These are phyloP conservation scores for Pocillopora grandis DNA, from an alignment of 92 coral and sea anemone species.

Conservation along the genomic window DNA sequence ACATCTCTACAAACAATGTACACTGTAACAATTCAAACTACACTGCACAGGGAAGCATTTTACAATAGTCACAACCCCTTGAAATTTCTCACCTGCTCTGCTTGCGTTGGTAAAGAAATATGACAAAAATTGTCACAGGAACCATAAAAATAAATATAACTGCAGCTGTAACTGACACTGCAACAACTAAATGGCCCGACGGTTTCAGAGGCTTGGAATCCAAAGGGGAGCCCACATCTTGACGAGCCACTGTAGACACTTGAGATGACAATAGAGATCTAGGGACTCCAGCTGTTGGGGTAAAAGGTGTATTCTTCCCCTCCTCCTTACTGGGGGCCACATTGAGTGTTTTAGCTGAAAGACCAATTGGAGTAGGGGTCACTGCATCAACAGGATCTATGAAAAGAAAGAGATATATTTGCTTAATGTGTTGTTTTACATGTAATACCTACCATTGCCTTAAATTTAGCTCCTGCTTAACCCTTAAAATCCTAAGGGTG, in stretches of 20 bases:
- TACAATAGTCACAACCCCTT: too few relatives aligned
- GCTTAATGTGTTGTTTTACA: not conserved
- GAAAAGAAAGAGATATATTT: not conserved
- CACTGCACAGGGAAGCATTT: too few relatives aligned
- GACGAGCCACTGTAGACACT: not conserved
- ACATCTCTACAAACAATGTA: too few relatives aligned
- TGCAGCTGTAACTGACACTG: not conserved
- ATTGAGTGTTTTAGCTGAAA: not conserved
- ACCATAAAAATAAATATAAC: constrained; percentile 1
- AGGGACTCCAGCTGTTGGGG: not conserved
- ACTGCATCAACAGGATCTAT: not conserved
- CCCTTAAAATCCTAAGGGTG: too few relatives aligned
- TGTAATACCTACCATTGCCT: not conserved
- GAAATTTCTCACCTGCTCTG: constrained; percentile 11
- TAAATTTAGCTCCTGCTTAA: not conserved
- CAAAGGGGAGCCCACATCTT: not conserved
- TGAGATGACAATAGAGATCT: not conserved
- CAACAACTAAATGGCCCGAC: not conserved
- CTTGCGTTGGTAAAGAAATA: constrained; percentile 2
- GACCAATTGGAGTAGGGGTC: not conserved
- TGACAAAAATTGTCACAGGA: not conserved
- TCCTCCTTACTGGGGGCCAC: not conserved
- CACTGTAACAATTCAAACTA: too few relatives aligned
- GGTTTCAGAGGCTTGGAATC: not conserved
- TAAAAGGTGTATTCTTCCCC: not conserved